A percentile compares a stretch with the other conserved stretches of the same genome.
Conservation (phyloP, 2,113 vertebrate species). For the Rhagologus leucostigma region DNA sequence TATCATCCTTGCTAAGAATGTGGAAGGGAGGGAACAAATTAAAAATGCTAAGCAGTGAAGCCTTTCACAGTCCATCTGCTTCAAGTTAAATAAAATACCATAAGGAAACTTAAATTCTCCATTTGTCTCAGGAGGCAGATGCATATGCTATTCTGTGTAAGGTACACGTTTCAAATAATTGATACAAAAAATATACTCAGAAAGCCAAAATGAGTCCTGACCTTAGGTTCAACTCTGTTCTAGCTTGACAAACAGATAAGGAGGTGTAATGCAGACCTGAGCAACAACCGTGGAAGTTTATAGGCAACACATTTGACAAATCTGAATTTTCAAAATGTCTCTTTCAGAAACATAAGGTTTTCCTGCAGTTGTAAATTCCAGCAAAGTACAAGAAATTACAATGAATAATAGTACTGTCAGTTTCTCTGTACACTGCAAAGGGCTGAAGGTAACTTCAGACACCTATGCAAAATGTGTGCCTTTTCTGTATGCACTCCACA, state of each 20-base stretch:
- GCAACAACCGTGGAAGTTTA: background rate
- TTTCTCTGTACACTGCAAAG: background rate
- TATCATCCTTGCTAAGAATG: background rate
- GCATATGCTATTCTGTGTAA: background rate
- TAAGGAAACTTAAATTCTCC: background rate
- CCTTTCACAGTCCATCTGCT: background rate
- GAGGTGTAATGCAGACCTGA: background rate
- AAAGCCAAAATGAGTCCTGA: background rate
- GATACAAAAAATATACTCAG: background rate
- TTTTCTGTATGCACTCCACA: background rate
- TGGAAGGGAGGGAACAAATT: background rate
- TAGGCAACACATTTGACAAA: background rate
- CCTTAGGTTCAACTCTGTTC: background rate
- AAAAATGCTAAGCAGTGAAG: background rate
- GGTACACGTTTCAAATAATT: background rate
- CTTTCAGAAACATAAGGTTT: background rate
- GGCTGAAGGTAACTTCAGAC: background rate
- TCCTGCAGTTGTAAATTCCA: background rate
- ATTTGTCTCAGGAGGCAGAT: background rate
- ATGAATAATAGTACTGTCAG: background rate
- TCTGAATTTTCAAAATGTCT: background rate
- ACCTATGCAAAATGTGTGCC: background rate
- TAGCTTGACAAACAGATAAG: background rate
- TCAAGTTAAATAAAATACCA: background rate
- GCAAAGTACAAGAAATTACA: background rate